Evolutionary conservation across 1,140 invertebrate genomes (phyloP).

Genomic region (Ptiloglossa arizonensis): DNA sequence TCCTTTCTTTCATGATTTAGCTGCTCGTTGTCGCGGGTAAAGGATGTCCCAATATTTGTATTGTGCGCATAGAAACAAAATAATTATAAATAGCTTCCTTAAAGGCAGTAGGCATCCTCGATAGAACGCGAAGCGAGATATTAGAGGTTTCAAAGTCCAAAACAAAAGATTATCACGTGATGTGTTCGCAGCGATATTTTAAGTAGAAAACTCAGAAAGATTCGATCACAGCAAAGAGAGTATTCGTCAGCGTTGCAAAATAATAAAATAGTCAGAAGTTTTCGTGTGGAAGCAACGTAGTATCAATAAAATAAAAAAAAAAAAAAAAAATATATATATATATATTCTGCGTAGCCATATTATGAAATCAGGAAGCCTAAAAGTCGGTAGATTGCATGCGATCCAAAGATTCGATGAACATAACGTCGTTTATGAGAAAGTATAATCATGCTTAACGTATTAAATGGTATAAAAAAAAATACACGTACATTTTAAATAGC

Average conservation of each 20-base stretch:
- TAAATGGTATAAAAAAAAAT: constrained; percentile 14
- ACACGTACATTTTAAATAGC: constrained; percentile 17
- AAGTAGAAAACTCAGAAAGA: constrained; percentile 6
- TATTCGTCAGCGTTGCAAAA: constrained; percentile 39
- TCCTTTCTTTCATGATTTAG: constrained; percentile 31
- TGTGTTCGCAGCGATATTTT: neutral
- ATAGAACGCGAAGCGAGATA: constrained; percentile 19
- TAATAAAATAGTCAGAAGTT: constrained; percentile 36
- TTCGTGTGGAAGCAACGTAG: constrained; percentile 54
- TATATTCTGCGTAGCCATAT: constrained; percentile 58
- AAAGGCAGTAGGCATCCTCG: constrained; percentile 27
- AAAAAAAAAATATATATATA: neutral
- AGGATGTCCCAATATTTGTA: constrained; percentile 28
- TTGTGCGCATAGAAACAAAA: constrained; percentile 16
- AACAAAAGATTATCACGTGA: neutral
- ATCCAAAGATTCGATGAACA: constrained; percentile 72
- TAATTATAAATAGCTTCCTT: constrained; percentile 26
- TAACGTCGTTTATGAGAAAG: constrained; percentile 44
- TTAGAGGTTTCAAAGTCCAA: neutral
- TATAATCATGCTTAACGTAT: constrained; percentile 52
- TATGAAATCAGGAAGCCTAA: constrained; percentile 71
- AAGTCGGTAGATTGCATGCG: constrained; percentile 82
- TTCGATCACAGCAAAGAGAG: constrained; percentile 9
- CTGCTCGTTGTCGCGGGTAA: neutral
- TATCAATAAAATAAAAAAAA: constrained; percentile 43